Conservation (phyloP, 1,140 invertebrate species). For the Lasioglossum baleicum region DNA sequence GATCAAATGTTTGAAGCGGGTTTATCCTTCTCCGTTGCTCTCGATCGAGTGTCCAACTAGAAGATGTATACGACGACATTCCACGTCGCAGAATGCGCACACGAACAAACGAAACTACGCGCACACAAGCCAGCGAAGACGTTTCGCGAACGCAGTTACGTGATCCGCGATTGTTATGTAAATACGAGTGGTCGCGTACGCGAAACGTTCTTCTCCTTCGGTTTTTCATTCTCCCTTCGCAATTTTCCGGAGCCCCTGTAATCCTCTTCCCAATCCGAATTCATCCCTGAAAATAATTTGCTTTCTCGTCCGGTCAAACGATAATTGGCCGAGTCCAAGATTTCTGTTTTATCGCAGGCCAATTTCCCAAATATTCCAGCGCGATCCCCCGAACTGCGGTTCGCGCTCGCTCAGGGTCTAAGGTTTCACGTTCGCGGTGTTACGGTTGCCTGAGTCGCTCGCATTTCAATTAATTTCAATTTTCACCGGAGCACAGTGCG, state of each 20-base stretch:
- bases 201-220: conserved; percentile 59
- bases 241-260: neutral
- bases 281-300: neutral
- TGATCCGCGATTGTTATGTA: conserved; percentile 79
- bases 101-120: conserved; percentile 24
- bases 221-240: conserved; percentile 22
- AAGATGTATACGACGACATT: conserved; percentile 62
- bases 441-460: conserved; percentile 1
- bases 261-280: neutral
- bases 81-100: conserved; percentile 59
- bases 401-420: neutral
- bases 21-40: conserved; percentile 14
- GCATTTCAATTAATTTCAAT: conserved; percentile 19
- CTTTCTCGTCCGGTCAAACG: no score
- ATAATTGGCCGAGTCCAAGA: no score
- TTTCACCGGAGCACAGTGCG: neutral
- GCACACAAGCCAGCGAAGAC: conserved; percentile 61
- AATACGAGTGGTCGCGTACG: conserved; percentile 72
- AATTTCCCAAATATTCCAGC: no score
- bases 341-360: neutral
- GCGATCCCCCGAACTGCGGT: no score
- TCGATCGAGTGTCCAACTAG: conserved; percentile 46
- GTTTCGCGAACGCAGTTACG: conserved; percentile 75
- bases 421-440: neutral
- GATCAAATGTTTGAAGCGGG: no score